A percentile compares a stretch with the other conserved stretches of the same genome.
phyloP scores from a whole-genome alignment of 1,140 invertebrate species.

The Luehdorfia chinensis region DNA sequence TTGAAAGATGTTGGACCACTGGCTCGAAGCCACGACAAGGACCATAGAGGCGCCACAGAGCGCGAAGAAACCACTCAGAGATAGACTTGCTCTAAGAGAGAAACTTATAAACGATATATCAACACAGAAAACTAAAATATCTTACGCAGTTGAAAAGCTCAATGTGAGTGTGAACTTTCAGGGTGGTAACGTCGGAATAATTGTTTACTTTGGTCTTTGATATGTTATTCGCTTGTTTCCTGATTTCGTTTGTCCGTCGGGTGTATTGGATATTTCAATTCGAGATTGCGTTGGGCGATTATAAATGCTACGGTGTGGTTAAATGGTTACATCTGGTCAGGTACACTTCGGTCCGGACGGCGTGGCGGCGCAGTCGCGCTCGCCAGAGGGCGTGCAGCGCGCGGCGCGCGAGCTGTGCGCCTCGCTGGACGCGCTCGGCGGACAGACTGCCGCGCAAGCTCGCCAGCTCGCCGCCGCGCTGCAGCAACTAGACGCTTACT shows the following conservation, averaged over 20 bases:
- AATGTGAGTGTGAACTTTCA: slow-evolving; percentile 79
- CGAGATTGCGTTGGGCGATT: not conserved
- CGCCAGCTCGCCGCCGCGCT: slow-evolving; percentile 87
- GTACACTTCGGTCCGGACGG: slow-evolving; percentile 91
- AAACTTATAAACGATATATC: slow-evolving; percentile 92
- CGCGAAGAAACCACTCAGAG: slow-evolving; percentile 90
- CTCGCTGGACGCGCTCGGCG: slow-evolving; percentile 83
- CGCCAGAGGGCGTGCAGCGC: slow-evolving; percentile 86
- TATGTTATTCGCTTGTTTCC: not conserved
- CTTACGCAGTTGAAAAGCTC: slow-evolving; percentile 94
- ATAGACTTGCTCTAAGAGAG: slow-evolving; percentile 90
- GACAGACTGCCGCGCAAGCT: slow-evolving; percentile 83
- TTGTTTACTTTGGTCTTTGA: not conserved
- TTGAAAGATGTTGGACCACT: slow-evolving; percentile 91
- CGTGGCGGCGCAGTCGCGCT: slow-evolving; percentile 76
- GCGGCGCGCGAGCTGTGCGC: slow-evolving; percentile 83
- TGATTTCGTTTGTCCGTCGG: not conserved
- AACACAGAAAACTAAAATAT: slow-evolving; percentile 94
- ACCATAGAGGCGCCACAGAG: slow-evolving; percentile 87
- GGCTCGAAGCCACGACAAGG: slow-evolving; percentile 91
- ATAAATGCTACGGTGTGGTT: not conserved
- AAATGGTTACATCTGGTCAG: slow-evolving; percentile 55
- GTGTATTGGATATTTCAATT: not conserved
- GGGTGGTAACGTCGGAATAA: slow-evolving; percentile 2
- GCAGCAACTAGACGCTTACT: slow-evolving; percentile 91